These are phyloP conservation scores for Pipa parva DNA, from an alignment of 2,113 vertebrate species.

Conservation along the genomic window DNA sequence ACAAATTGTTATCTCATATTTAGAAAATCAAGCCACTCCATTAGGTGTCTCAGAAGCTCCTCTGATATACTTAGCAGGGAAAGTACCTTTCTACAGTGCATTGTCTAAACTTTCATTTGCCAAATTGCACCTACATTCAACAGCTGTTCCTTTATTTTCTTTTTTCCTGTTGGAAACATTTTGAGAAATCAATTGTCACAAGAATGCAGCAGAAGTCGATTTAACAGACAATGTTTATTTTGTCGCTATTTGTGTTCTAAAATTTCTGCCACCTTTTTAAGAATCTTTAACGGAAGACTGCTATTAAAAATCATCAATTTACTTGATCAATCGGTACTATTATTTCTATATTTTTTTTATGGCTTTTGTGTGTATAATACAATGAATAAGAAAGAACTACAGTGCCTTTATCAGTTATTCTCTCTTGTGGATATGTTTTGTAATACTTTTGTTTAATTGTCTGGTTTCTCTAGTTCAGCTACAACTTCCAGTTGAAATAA, in stretches of 20 bases:
- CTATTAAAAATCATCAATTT: slow-evolving; percentile 51
- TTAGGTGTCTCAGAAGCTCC: slow-evolving; percentile 23
- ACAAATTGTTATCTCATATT: slow-evolving; percentile 13
- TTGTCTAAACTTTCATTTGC: slow-evolving; percentile 52
- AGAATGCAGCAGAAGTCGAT: slow-evolving; percentile 67
- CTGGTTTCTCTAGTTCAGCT: not conserved
- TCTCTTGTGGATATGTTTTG: not conserved
- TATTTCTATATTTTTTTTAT: slow-evolving; percentile 65
- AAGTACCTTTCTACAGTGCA: slow-evolving; percentile 44
- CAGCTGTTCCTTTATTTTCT: slow-evolving; percentile 70
- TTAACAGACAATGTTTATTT: slow-evolving; percentile 93
- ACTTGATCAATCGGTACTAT: slow-evolving; percentile 59
- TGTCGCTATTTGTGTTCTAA: slow-evolving; percentile 75
- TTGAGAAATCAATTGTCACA: slow-evolving; percentile 69
- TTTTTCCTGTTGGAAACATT: slow-evolving; percentile 49
- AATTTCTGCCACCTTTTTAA: slow-evolving; percentile 72
- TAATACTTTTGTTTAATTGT: not conserved
- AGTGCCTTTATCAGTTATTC: not conserved
- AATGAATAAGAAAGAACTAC: slow-evolving; percentile 54
- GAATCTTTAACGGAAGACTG: slow-evolving; percentile 59
- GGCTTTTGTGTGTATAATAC: slow-evolving; percentile 82
- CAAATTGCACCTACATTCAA: slow-evolving; percentile 56
- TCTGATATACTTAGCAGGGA: slow-evolving; percentile 16
- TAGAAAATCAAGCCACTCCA: slow-evolving; percentile 20
- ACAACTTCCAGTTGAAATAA: too few relatives aligned